These are phyloP conservation scores for Siphamia tubifer DNA, from an alignment of 2,113 vertebrate genomes.

Conservation along the genomic window DNA sequence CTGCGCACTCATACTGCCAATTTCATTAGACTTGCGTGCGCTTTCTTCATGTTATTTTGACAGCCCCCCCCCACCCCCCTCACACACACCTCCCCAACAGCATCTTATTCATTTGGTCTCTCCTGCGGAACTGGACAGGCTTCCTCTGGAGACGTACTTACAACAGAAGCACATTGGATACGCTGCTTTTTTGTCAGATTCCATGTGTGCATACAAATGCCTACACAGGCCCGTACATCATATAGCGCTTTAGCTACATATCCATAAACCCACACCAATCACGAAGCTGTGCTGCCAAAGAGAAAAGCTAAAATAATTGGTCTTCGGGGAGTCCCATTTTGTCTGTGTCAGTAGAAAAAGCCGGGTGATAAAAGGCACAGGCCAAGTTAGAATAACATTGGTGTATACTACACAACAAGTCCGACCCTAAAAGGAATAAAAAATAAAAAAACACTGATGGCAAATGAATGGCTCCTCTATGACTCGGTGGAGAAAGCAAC, in stretches of 20 bases:
- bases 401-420: conserved; percentile 19
- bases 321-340: conserved; percentile 60
- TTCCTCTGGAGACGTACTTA: conserved; percentile 29
- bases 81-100: no score
- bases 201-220: background rate
- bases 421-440: conserved; percentile 38
- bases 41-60: conserved; percentile 27
- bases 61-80: conserved; percentile 16
- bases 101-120: conserved; percentile 35
- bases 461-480: conserved; percentile 14
- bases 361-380: conserved; percentile 57
- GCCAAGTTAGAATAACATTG: conserved; percentile 51
- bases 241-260: conserved; percentile 31
- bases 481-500: conserved; percentile 1
- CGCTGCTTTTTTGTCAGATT: conserved; percentile 9
- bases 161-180: conserved; percentile 11
- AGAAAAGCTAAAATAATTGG: conserved; percentile 75
- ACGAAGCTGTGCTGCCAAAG: conserved; percentile 41
- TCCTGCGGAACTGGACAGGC: conserved; percentile 23
- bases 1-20: conserved; percentile 30
- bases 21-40: conserved; percentile 46
- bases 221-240: conserved; percentile 11
- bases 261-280: conserved; percentile 45
- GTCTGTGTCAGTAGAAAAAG: conserved; percentile 64
- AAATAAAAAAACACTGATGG: no score